Evolutionary conservation across 92 coral and sea anemone species (phyloP).

Genomic region (Micromussa lordhowensis): DNA sequence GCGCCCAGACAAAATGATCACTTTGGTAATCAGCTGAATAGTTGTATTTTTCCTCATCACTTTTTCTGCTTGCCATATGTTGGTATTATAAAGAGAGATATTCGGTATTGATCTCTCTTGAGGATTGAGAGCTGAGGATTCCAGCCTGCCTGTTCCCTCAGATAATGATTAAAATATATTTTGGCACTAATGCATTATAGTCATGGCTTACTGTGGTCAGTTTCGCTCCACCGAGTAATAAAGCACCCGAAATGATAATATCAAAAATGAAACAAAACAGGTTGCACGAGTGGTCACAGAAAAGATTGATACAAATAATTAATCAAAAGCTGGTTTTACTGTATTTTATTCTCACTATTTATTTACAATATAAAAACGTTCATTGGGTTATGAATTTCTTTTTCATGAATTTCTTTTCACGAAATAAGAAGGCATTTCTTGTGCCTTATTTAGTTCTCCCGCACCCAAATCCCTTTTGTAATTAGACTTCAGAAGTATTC

Average conservation of each 20-base stretch:
- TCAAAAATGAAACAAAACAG: not conserved
- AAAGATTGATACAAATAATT: not conserved
- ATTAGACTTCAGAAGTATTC: not conserved
- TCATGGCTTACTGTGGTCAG: not conserved
- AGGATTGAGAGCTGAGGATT: not conserved
- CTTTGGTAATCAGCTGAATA: not conserved
- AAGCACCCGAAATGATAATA: not conserved
- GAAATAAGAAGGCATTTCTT: not conserved
- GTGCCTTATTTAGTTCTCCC: not conserved
- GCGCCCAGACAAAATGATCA: not conserved
- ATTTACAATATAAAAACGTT: not conserved
- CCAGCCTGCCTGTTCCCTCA: not conserved
- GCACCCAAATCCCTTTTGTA: not conserved
- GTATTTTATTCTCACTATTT: not conserved
- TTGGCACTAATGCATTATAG: not conserved
- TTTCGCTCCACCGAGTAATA: not conserved
- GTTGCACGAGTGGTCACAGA: not conserved
- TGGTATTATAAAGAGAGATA: not conserved
- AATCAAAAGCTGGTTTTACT: not conserved
- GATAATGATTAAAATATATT: not conserved
- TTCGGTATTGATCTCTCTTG: not conserved
- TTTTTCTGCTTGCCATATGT: too few species aligned
- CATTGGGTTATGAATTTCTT: not conserved
- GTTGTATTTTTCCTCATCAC: not conserved
- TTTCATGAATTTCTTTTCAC: not conserved